phyloP scores from a whole-genome alignment of 2,888 invertebrate species.

The Agrochola circellaris region DNA sequence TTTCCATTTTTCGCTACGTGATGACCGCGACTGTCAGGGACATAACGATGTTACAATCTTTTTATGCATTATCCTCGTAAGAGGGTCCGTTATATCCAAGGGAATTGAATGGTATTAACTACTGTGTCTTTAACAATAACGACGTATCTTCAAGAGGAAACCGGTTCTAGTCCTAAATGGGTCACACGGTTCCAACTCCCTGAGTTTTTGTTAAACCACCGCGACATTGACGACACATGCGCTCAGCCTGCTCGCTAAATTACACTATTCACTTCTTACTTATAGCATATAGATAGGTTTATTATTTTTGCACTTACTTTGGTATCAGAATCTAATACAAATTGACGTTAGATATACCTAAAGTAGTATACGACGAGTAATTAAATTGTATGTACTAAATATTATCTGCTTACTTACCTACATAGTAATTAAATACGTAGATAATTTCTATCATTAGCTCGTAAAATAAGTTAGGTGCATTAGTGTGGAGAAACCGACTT shows the following conservation, averaged over 20 bases:
- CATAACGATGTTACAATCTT: constrained; percentile 86
- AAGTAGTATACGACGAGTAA: constrained; percentile 13
- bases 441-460: constrained; percentile 75
- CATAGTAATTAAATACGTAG: constrained; percentile 72
- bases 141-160: constrained; percentile 88
- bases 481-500: constrained; percentile 83
- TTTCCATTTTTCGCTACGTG: constrained; percentile 83
- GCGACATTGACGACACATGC: constrained; percentile 74
- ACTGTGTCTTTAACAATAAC: constrained; percentile 87
- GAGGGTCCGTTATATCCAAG: constrained; percentile 87
- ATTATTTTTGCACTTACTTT: constrained; percentile 5
- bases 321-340: constrained; percentile 2
- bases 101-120: constrained; percentile 88
- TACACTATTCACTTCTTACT: constrained; percentile 47
- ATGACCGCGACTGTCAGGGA: constrained; percentile 82
- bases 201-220: constrained; percentile 83
- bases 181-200: constrained; percentile 89
- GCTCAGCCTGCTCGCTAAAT: constrained; percentile 61
- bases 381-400: constrained; percentile 52
- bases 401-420: constrained; percentile 51
- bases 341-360: constrained; percentile 3
- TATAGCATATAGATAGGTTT: constrained; percentile 24
- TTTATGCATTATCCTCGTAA: constrained; percentile 87
- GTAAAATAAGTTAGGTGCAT: constrained; percentile 71
- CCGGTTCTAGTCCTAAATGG: constrained; percentile 90